phyloP scores from a whole-genome alignment of 2,888 invertebrate genomes.

The Koerneria pararmatus region DNA sequence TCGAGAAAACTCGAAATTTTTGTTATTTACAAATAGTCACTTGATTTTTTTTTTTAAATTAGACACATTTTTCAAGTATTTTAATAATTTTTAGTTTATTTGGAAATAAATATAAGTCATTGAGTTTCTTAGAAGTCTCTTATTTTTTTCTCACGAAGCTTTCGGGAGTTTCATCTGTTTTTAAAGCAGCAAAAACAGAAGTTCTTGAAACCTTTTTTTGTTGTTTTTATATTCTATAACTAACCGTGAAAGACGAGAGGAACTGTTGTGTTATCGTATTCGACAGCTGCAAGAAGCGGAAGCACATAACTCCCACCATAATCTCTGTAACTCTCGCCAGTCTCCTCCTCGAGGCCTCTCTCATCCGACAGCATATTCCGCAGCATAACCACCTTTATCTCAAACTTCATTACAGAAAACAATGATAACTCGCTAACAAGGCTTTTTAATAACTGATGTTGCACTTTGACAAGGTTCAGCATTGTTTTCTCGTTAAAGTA shows the following conservation, averaged over 20 bases:
- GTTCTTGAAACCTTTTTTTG: neutral
- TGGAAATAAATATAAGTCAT: too few relatives aligned
- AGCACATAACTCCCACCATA: slow-evolving; percentile 53
- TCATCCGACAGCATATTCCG: slow-evolving; percentile 4
- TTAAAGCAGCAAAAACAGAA: too few relatives aligned
- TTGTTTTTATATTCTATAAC: neutral
- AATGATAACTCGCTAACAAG: too few relatives aligned
- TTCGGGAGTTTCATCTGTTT: too few relatives aligned
- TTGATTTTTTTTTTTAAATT: slow-evolving; percentile 16
- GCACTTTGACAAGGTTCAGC: neutral
- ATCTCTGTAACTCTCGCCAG: slow-evolving; percentile 35
- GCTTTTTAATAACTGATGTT: neutral
- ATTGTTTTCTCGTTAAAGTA: neutral
- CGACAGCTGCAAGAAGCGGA: slow-evolving; percentile 45
- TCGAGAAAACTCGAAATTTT: neutral
- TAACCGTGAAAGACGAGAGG: slow-evolving; percentile 54
- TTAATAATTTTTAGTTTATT: too few relatives aligned
- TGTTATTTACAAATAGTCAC: slow-evolving; percentile 13
- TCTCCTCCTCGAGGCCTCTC: slow-evolving; percentile 9
- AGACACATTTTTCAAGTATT: neutral
- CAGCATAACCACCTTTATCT: slow-evolving; percentile 1
- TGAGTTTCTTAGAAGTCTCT: too few relatives aligned
- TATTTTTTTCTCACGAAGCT: too few relatives aligned
- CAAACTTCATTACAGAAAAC: too few relatives aligned
- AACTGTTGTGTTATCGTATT: slow-evolving; percentile 55